phyloP scores from a whole-genome alignment of 2,888 invertebrate species.

The Corbicula japonica region DNA sequence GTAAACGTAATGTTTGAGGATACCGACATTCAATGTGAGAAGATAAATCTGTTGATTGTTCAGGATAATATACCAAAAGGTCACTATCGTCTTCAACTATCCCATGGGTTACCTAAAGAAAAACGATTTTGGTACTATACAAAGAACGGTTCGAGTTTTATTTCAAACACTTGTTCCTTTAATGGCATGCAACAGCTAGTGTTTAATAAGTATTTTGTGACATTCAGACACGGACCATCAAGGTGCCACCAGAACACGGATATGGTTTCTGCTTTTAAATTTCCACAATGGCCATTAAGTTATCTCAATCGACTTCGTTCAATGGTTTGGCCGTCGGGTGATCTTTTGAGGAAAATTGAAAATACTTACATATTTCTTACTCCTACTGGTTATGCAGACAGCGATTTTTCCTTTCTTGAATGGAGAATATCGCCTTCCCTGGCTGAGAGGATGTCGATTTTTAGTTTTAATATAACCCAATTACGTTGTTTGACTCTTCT shows the following conservation, averaged over 20 bases:
- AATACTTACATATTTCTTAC: slow-evolving; percentile 8
- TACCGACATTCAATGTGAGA: background rate
- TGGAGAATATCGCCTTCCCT: slow-evolving; percentile 32
- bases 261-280: background rate
- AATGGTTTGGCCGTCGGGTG: background rate
- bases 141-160: background rate
- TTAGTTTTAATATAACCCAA: slow-evolving; percentile 23
- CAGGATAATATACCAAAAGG: background rate
- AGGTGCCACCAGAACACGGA: background rate
- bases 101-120: background rate
- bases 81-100: background rate
- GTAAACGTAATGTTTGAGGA: background rate
- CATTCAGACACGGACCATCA: background rate
- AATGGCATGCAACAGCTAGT: background rate
- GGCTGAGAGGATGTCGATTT: slow-evolving; percentile 24
- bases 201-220: background rate
- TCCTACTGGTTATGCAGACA: slow-evolving; percentile 27
- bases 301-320: background rate
- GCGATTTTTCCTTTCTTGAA: slow-evolving; percentile 13
- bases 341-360: background rate
- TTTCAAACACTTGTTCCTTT: background rate
- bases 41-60: background rate
- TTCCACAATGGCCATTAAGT: background rate
- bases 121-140: background rate
- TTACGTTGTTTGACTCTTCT: slow-evolving; percentile 23